Evolutionary conservation across 2,888 invertebrate species (phyloP), one percentile per base, ranked within the genome.

Genomic region (Dicyrtoma fusca): DNA sequence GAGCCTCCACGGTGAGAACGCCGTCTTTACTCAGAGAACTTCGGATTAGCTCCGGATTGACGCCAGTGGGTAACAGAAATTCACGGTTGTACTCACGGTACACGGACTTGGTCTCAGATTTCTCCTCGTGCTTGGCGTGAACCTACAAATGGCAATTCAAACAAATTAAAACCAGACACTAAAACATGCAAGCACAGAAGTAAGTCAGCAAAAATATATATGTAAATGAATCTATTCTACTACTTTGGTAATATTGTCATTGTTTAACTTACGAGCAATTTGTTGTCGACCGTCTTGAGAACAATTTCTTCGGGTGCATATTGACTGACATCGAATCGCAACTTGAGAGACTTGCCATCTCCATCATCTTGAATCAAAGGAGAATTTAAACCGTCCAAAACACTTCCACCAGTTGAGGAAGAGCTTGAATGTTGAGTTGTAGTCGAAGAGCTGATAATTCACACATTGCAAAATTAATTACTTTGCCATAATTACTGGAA

Each of bases 71-170:
- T 84, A 98, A 86, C 84, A 97, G 87, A 87, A 97, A 98, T 86
- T 97, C 97, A 80, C 96, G 89, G 86, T 97, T 96, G 89, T 57
- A 57, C 26, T 98, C 97, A 86, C 97, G 90, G 88, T 95, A 97
- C 76, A 97, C 95, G 55, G 95, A 94, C 86, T 96, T 95, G 83
- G 93, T 94, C 85, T 96, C 95, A 66, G 94, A 90, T 86, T 97
- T 97, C 86, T 98, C 97, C 85, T 98, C 97, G 86, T 98, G 98
- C 85, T 96, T 96, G 76, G 97, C 97, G 84, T 97, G 95, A 65
- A 97, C 95, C 95, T 95, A 42, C 11, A 69, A 21, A 68, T 17
- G 47, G 19, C 17, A 57, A 8, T 17, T 17, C 62, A 62, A 42
- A 44, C 3, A 14, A 3, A 14, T 44, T n/a, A 62, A 17, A 11